Conservation (phyloP, 2,888 invertebrate species). For the Nemapogon koenigi region DNA sequence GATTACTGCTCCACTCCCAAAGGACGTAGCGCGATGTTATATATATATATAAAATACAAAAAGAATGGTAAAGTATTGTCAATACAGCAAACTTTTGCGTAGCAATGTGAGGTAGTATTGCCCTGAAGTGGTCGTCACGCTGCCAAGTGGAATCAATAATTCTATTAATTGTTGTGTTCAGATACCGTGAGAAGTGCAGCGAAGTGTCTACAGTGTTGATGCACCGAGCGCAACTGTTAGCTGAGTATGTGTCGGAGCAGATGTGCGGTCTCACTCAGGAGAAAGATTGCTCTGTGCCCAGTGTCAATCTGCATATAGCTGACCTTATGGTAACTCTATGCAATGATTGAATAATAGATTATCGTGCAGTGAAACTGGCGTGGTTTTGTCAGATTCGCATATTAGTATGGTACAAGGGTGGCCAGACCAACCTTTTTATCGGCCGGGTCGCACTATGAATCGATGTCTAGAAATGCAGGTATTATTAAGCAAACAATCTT, state of each 20-base stretch:
- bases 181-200: slow-evolving; percentile 43
- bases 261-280: slow-evolving; percentile 52
- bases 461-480: too few species aligned
- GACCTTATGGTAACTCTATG: slow-evolving; percentile 42
- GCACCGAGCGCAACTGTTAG: slow-evolving; percentile 40
- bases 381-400: too few species aligned
- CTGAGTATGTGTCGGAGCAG: slow-evolving; percentile 55
- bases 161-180: slow-evolving; percentile 14
- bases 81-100: too few species aligned
- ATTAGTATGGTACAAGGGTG: not conserved
- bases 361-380: not conserved
- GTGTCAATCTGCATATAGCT: slow-evolving; percentile 47
- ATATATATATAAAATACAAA: too few species aligned
- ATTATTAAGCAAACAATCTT: too few species aligned
- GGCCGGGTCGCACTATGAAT: too few species aligned
- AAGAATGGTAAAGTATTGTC: too few species aligned
- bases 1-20: too few species aligned
- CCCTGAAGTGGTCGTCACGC: not conserved
- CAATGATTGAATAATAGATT: slow-evolving; percentile 2
- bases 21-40: too few species aligned
- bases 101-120: not conserved
- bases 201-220: slow-evolving; percentile 41
- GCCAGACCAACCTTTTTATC: too few species aligned
- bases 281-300: slow-evolving; percentile 43
- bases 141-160: not conserved